These are phyloP conservation scores for Edolisoma coerulescens DNA, from an alignment of 2,113 vertebrate species.

Conservation along the genomic window DNA sequence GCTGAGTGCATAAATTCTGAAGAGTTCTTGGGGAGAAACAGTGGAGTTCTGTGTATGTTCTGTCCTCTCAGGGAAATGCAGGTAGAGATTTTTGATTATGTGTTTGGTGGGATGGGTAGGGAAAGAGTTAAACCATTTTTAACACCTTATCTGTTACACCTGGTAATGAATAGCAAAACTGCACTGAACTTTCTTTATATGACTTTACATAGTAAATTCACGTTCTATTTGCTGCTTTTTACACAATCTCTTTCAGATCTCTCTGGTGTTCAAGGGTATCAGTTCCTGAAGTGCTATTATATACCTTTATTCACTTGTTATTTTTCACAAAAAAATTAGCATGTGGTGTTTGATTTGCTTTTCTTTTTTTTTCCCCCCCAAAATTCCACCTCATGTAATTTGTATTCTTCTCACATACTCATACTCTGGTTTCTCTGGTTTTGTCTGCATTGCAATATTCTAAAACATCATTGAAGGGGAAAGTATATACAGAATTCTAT, in stretches of 20 bases:
- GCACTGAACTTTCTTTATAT: background rate
- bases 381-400: background rate
- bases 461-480: background rate
- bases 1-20: background rate
- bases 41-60: background rate
- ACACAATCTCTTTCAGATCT: background rate
- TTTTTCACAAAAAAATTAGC: background rate
- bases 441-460: background rate
- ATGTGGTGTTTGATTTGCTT: background rate
- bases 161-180: background rate
- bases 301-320: background rate
- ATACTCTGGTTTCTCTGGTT: background rate
- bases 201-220: background rate
- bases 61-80: rapidly evolving
- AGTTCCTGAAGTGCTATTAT: background rate
- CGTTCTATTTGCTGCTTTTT: background rate
- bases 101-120: background rate
- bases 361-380: rapidly evolving
- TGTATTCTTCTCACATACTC: background rate
- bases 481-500: background rate
- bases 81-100: background rate
- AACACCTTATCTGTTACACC: background rate
- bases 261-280: background rate
- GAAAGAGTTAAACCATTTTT: background rate
- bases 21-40: background rate